These are phyloP conservation scores for Platysternon megacephalum DNA, from an alignment of 2,113 vertebrate species.

Conservation along the genomic window DNA sequence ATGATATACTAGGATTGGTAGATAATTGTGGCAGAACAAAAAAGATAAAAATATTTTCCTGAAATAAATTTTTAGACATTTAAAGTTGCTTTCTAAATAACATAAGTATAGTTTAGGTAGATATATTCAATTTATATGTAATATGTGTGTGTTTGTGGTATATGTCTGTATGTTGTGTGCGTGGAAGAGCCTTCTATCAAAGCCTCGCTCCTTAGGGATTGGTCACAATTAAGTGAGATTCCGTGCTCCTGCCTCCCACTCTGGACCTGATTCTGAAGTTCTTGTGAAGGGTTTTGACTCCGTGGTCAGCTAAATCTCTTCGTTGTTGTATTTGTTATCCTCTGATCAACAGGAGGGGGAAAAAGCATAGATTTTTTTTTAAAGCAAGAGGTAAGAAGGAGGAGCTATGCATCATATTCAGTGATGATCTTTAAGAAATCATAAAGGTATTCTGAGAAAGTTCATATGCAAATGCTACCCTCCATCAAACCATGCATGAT, in stretches of 20 bases:
- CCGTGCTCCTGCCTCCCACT: background rate
- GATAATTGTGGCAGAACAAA: accelerated
- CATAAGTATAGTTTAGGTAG: background rate
- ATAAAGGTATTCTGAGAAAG: background rate
- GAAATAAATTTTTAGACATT: background rate
- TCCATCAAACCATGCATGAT: background rate
- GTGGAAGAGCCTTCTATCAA: background rate
- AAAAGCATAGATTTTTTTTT: background rate
- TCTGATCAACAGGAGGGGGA: background rate
- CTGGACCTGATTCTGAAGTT: background rate
- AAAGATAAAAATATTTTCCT: background rate
- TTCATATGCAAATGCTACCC: accelerated
- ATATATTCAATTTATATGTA: background rate
- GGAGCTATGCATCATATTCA: accelerated
- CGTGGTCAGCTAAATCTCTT: background rate
- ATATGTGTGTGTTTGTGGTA: background rate
- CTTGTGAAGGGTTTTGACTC: background rate
- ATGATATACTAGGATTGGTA: accelerated
- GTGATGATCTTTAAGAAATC: background rate
- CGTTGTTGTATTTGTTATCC: background rate
- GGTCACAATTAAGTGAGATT: accelerated
- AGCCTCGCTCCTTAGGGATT: accelerated
- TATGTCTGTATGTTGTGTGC: background rate
- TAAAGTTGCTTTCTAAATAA: background rate
- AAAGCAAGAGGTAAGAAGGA: background rate